phyloP scores from a whole-genome alignment of 2,113 vertebrate species.

The Crotalus tigris region DNA sequence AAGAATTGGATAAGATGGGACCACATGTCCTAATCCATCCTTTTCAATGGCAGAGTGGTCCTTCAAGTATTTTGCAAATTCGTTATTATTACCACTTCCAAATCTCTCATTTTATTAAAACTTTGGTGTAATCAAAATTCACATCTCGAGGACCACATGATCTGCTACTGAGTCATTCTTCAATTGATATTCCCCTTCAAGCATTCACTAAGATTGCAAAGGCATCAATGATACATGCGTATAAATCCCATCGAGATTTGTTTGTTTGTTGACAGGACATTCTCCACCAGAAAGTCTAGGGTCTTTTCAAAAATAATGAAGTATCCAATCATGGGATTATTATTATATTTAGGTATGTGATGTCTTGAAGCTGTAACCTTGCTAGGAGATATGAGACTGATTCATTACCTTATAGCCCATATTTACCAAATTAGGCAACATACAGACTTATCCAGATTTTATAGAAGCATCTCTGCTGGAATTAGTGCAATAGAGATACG shows the following conservation, averaged over 20 bases:
- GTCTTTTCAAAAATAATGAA: neutral
- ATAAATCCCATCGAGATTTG: slow-evolving; percentile 9
- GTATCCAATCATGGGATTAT: neutral
- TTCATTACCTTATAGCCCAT: neutral
- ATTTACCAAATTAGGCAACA: neutral
- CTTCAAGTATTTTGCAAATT: neutral
- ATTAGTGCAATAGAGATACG: neutral
- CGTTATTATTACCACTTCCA: neutral
- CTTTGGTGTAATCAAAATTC: neutral
- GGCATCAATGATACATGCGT: slow-evolving; percentile 4
- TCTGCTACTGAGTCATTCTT: slow-evolving; percentile 6
- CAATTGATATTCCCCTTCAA: neutral
- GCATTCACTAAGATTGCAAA: slow-evolving; percentile 13
- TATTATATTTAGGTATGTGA: neutral
- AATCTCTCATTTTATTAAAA: neutral
- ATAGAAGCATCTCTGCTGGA: neutral
- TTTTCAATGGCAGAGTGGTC: neutral
- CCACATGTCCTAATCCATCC: neutral
- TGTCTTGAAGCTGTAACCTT: neutral
- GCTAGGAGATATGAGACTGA: too few species aligned
- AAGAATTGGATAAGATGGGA: neutral
- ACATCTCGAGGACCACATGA: neutral
- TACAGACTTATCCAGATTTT: neutral
- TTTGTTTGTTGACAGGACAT: neutral
- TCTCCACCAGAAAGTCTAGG: neutral